phyloP scores from a whole-genome alignment of 2,797 vertebrate genomes.

The Fratercula arctica region DNA sequence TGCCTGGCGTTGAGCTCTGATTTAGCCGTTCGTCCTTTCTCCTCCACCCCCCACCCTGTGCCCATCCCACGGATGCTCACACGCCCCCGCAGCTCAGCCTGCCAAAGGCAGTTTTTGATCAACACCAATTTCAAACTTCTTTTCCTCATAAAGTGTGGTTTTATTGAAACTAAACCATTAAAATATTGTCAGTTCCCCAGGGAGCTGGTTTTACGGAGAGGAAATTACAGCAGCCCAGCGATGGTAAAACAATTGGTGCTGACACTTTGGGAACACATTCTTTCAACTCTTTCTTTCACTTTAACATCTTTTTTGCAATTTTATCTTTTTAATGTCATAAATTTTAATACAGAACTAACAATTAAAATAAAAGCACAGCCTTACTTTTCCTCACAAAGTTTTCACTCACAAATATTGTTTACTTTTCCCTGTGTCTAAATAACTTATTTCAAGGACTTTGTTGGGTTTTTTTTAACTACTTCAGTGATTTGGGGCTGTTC shows the following conservation, averaged over 20 bases:
- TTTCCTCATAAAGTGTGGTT: not conserved
- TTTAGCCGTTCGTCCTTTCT: accelerated
- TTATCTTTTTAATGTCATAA: not conserved
- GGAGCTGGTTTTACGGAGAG: not conserved
- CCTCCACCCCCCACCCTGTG: not conserved
- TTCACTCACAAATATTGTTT: not conserved
- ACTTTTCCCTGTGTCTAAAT: not conserved
- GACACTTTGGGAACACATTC: not conserved
- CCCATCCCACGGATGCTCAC: not conserved
- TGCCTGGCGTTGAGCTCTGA: not conserved
- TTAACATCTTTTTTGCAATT: not conserved
- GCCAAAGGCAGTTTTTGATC: not conserved
- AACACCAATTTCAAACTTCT: not conserved
- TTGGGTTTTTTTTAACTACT: not conserved
- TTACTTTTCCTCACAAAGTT: not conserved
- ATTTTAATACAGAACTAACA: not conserved
- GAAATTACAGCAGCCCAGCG: not conserved
- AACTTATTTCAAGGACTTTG: not conserved
- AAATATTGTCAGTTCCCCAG: not conserved
- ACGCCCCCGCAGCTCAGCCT: not conserved
- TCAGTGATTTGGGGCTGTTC: not conserved
- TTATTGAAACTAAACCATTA: not conserved
- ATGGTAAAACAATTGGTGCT: not conserved
- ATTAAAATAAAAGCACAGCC: not conserved
- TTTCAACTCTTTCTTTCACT: not conserved